These are phyloP conservation scores for Listronotus bonariensis DNA, from an alignment of 1,140 invertebrate species.

Conservation along the genomic window DNA sequence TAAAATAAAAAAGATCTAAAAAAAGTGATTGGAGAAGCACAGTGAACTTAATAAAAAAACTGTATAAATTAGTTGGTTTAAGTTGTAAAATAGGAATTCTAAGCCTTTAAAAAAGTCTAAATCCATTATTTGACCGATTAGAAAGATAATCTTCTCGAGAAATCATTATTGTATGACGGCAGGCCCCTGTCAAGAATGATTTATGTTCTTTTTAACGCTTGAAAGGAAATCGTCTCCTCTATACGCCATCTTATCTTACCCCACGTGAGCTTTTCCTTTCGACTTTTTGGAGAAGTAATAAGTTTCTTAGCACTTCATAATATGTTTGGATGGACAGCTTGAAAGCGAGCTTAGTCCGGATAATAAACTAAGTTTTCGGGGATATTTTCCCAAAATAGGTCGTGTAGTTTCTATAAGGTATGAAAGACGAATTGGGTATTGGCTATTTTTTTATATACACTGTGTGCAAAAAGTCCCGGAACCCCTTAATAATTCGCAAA, in stretches of 20 bases:
- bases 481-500: too few species aligned
- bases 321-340: conserved; percentile 10
- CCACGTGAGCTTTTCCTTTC: conserved; percentile 23
- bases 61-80: too few species aligned
- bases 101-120: too few species aligned
- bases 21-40: too few species aligned
- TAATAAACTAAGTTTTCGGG: conserved; percentile 16
- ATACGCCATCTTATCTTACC: conserved; percentile 31
- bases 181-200: conserved; percentile 33
- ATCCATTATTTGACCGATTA: conserved; percentile 38
- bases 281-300: conserved; percentile 25
- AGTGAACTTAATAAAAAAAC: too few species aligned
- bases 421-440: too few species aligned
- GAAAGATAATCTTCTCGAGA: conserved; percentile 39
- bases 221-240: conserved; percentile 34
- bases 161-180: conserved; percentile 37
- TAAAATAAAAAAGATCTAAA: too few species aligned
- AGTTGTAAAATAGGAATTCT: too few species aligned
- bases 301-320: conserved; percentile 18
- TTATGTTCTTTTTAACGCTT: conserved; percentile 37
- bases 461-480: too few species aligned
- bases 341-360: conserved; percentile 13
- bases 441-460: too few species aligned
- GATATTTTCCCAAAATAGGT: too few species aligned
- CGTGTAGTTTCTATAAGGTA: too few species aligned